Base-by-base conservation (phyloP, 2,888 invertebrate species). In the Aphidius colemani region DNA sequence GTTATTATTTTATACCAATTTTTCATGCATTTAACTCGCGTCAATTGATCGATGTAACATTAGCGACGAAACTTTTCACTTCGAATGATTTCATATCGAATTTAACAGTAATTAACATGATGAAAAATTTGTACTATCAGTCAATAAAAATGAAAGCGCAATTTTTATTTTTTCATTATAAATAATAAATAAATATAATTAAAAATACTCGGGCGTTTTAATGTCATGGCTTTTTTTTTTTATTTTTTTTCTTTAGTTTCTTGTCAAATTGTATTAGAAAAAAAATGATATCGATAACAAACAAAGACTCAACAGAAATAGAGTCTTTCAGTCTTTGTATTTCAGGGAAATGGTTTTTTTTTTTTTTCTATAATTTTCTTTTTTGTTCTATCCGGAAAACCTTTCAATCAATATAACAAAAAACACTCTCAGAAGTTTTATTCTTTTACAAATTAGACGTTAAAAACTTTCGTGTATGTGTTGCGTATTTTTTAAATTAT, bases 291-390 rank as follows among this genome's bases (percentile, higher is more conserved):
- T 59, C 30, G 59, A 51, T 53, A 49, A 63, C 39, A 60, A 61
- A 63, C 53, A 63, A 69, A 68, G 66, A 63, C 69, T 69, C 75
- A 69, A 62, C 69, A 43, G 53, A 61, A 41, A 61, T 63, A 57
- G 71, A 66, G 71, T 69, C 65, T 70, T 68, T 76, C 76, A 76
- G 76, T 75, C 75, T 76, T 76, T 70, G 66, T 65, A 65, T 72
- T 72, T 68, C 39, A 61, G 67, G 67, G 60, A 44, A 53, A 59
- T 63, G 41, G n/a, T n/a, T 58, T 45, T 57, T 66, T 68, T 67
- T 62, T 51, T 50, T 57, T 13, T 51, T 43, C n/a, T 13, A 10
- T 56, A 10, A 59, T 13, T 44, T 40, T 11, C 6, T 43, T 41
- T 44, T 60, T 53, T 39, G 40, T 46, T 46, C 30, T 45, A 57